These are phyloP conservation scores for Sepioteuthis lessoniana DNA, from an alignment of 2,888 invertebrate genomes.

Conservation along the genomic window DNA sequence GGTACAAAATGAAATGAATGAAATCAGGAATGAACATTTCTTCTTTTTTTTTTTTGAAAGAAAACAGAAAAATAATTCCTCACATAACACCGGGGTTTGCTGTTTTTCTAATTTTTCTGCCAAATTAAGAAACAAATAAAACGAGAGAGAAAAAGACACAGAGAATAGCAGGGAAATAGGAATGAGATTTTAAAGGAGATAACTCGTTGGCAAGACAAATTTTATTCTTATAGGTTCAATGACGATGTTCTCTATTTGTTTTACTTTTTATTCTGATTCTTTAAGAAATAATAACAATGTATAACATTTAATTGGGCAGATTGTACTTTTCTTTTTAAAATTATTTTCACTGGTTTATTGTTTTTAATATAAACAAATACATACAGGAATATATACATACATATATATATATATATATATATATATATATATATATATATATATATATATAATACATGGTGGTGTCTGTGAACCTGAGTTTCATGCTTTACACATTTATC, in stretches of 20 bases:
- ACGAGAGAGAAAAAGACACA: neutral
- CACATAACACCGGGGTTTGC: constrained; percentile 19
- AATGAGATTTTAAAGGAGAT: neutral
- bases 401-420: too few species aligned
- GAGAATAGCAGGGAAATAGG: neutral
- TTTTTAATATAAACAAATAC: too few species aligned
- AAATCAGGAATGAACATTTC: neutral
- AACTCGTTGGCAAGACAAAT: neutral
- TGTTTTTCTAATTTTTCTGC: constrained; percentile 25
- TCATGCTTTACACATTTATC: too few species aligned
- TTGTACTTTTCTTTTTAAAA: neutral
- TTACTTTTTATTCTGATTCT: neutral
- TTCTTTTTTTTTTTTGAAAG: too few species aligned
- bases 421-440: too few species aligned
- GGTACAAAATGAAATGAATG: neutral
- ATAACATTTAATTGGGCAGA: neutral
- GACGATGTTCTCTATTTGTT: too few species aligned
- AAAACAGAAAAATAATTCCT: neutral
- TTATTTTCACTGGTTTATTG: too few species aligned
- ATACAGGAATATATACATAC: too few species aligned
- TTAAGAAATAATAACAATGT: neutral
- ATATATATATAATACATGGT: too few species aligned
- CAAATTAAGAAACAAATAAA: neutral
- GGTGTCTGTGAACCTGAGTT: too few species aligned
- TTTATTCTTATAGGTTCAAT: neutral